Conservation (phyloP, 2,113 vertebrate genomes). For the Corythaeola cristata region DNA sequence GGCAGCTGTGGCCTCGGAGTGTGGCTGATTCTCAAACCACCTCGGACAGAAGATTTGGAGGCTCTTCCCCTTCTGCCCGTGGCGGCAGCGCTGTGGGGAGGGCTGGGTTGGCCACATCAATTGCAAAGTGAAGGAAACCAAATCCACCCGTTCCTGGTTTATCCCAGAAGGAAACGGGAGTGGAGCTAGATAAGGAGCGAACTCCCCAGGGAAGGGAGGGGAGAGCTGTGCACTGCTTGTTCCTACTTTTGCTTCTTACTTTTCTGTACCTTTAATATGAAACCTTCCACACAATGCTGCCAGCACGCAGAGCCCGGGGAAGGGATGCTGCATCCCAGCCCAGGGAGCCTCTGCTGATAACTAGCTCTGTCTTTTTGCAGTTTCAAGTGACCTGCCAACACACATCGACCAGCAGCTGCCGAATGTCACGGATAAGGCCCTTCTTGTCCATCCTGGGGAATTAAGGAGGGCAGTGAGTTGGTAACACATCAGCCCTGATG, state of each 20-base stretch:
- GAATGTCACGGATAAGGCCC: background rate
- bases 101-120: background rate
- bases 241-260: background rate
- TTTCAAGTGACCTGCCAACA: background rate
- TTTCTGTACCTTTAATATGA: background rate
- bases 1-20: rapidly evolving
- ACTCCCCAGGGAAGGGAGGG: background rate
- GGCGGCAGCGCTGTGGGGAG: rapidly evolving
- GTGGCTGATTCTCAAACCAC: rapidly evolving
- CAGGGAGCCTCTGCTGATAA: background rate
- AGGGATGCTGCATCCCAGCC: background rate
- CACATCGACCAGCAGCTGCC: background rate
- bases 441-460: background rate
- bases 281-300: rapidly evolving
- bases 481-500: background rate
- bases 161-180: slow-evolving; percentile 27
- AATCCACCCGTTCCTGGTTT: background rate
- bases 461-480: background rate
- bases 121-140: background rate
- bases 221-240: background rate
- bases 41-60: background rate
- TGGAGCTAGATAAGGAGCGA: background rate
- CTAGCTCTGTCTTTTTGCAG: background rate
- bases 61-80: background rate
- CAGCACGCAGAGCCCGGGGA: rapidly evolving